phyloP scores from a whole-genome alignment of 2,888 invertebrate species.

The Esperia sulphurella region DNA sequence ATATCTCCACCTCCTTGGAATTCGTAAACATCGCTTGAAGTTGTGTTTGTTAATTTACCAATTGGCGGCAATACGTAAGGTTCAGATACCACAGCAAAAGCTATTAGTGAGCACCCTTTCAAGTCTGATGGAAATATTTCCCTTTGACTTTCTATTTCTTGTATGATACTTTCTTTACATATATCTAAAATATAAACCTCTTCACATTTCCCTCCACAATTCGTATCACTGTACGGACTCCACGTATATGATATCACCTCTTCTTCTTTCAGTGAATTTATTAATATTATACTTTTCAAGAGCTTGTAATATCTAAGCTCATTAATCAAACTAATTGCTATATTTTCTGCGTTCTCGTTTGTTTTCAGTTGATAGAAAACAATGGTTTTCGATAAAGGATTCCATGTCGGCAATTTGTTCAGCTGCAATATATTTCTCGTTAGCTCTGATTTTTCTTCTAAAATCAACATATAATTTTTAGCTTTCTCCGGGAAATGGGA shows the following conservation, averaged over 20 bases:
- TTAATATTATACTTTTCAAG: slow-evolving; percentile 60
- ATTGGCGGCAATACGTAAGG: slow-evolving; percentile 70
- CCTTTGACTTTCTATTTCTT: slow-evolving; percentile 39
- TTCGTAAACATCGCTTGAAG: slow-evolving; percentile 52
- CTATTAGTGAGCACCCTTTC: slow-evolving; percentile 62
- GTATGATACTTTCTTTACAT: slow-evolving; percentile 49
- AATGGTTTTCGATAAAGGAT: slow-evolving; percentile 71
- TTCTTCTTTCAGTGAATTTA: slow-evolving; percentile 44
- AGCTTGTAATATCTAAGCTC: slow-evolving; percentile 57
- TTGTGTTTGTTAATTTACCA: slow-evolving; percentile 34
- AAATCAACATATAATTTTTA: slow-evolving; percentile 76
- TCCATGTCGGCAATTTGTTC: slow-evolving; percentile 72
- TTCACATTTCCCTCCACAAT: slow-evolving; percentile 62
- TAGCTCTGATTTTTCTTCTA: slow-evolving; percentile 68
- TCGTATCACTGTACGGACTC: slow-evolving; percentile 62
- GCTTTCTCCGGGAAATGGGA: slow-evolving; percentile 76
- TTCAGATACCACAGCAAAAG: slow-evolving; percentile 65
- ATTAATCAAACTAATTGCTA: slow-evolving; percentile 60
- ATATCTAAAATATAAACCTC: slow-evolving; percentile 60
- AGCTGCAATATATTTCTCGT: slow-evolving; percentile 66
- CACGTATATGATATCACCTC: slow-evolving; percentile 65
- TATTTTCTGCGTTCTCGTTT: slow-evolving; percentile 41
- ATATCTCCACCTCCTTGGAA: slow-evolving; percentile 67
- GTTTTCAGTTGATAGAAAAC: slow-evolving; percentile 57
- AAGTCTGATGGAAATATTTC: slow-evolving; percentile 64